A percentile compares a stretch with the other conserved stretches of the same genome.
phyloP scores from a whole-genome alignment of 2,888 invertebrate species.

The Pomacea canaliculata region DNA sequence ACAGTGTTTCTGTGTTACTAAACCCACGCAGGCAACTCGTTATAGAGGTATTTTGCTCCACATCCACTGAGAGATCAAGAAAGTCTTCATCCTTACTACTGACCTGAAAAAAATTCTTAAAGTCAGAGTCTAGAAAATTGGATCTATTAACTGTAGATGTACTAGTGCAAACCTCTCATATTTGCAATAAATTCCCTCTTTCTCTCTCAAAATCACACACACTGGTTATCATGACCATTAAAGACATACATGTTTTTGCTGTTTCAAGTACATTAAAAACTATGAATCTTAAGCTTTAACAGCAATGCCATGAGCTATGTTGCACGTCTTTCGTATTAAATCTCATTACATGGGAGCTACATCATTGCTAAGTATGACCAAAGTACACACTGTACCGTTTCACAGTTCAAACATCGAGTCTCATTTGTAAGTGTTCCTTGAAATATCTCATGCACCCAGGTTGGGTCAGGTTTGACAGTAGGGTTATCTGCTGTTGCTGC shows the following conservation, averaged over 20 bases:
- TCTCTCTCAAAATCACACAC: no score
- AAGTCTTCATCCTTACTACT: slow-evolving; percentile 99
- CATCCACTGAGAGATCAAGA: slow-evolving; percentile 98
- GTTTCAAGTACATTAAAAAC: no score
- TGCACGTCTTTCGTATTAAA: no score
- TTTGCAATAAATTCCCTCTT: no score
- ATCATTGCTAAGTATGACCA: no score
- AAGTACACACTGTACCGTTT: slow-evolving; percentile 80
- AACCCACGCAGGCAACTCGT: slow-evolving; percentile 98
- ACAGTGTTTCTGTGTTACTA: slow-evolving; percentile 97
- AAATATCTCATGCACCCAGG: slow-evolving; percentile 99
- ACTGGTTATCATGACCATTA: no score
- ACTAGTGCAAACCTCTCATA: no score
- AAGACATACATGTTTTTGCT: no score
- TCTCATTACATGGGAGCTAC: no score
- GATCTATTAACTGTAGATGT: no score
- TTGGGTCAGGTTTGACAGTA: slow-evolving; percentile 76
- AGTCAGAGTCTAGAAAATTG: background rate
- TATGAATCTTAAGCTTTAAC: no score
- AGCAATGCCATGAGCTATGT: no score
- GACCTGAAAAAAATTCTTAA: slow-evolving; percentile 69
- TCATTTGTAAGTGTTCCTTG: slow-evolving; percentile 99
- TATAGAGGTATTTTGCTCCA: slow-evolving; percentile 99
- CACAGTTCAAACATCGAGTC: slow-evolving; percentile 98
- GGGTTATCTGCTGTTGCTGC: slow-evolving; percentile 40